Conservation (phyloP, 2,113 vertebrate species). For the Nothocercus nigrocapillus region DNA sequence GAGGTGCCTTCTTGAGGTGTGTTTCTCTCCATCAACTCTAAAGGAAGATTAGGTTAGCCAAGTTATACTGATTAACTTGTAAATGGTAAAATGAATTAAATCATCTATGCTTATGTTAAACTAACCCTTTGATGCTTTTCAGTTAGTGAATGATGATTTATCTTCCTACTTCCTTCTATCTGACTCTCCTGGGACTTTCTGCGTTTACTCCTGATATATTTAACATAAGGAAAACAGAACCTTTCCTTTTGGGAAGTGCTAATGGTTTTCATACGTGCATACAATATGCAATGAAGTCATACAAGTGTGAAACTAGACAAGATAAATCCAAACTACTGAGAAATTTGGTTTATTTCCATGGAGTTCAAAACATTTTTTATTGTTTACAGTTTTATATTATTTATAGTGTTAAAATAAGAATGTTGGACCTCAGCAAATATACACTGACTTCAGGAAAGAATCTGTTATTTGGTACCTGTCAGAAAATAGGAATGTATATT, state of each 20-base stretch:
- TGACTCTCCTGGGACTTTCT: neutral
- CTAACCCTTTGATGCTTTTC: neutral
- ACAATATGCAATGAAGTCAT: neutral
- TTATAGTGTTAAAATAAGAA: neutral
- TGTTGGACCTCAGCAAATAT: neutral
- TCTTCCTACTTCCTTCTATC: neutral
- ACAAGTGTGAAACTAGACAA: neutral
- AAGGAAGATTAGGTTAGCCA: neutral
- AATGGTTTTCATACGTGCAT: neutral
- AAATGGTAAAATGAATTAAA: neutral
- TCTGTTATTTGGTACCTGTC: neutral
- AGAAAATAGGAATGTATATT: neutral
- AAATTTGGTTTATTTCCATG: neutral
- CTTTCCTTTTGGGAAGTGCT: neutral
- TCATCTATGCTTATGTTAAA: neutral
- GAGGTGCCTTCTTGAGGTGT: neutral
- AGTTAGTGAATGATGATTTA: neutral
- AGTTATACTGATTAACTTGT: constrained; percentile 7
- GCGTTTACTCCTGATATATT: constrained; percentile 2
- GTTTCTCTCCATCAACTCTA: neutral
- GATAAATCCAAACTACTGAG: neutral
- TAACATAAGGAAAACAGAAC: neutral
- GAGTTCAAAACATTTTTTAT: neutral
- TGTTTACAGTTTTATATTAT: neutral
- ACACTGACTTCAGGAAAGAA: neutral